Evolutionary conservation across 1,140 invertebrate genomes (phyloP).

Genomic region (Kradibia gibbosae): DNA sequence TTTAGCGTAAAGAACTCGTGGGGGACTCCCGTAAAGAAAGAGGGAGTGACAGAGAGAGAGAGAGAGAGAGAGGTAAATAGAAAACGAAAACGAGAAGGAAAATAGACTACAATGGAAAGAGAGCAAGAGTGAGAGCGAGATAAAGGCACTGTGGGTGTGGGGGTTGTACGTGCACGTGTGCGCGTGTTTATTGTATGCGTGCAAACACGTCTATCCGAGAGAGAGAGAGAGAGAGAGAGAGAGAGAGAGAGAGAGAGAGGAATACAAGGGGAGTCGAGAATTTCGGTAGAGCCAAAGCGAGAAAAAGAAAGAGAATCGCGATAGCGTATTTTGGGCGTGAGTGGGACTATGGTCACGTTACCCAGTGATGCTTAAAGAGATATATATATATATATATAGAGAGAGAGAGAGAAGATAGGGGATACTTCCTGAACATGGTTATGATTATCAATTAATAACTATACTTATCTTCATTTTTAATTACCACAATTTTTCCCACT

Average conservation of each 20-base stretch:
- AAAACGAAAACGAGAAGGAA: too few species aligned
- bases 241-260: constrained; percentile 54
- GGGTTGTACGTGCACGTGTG: too few species aligned
- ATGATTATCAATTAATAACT: constrained; percentile 30
- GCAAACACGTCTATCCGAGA: too few species aligned
- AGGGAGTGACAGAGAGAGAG: constrained; percentile 45
- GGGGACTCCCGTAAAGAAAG: constrained; percentile 25
- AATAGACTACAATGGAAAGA: too few species aligned
- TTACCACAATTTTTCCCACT: not conserved
- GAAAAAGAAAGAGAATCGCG: constrained; percentile 24
- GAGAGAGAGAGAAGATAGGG: not conserved
- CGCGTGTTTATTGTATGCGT: too few species aligned
- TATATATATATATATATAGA: too few species aligned
- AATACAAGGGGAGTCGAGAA: constrained; percentile 36
- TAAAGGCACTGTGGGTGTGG: constrained; percentile 31
- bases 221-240: constrained; percentile 50
- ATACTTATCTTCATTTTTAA: not conserved
- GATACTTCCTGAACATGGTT: not conserved
- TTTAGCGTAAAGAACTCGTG: constrained; percentile 61
- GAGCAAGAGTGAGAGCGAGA: constrained; percentile 55
- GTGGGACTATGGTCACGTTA: not conserved
- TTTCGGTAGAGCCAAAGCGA: constrained; percentile 10
- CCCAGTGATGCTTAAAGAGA: not conserved
- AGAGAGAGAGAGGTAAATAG: not conserved
- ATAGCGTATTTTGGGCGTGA: constrained; percentile 15